Base-by-base conservation (phyloP, 2,113 vertebrate species). In the Polypterus bichir region DNA sequence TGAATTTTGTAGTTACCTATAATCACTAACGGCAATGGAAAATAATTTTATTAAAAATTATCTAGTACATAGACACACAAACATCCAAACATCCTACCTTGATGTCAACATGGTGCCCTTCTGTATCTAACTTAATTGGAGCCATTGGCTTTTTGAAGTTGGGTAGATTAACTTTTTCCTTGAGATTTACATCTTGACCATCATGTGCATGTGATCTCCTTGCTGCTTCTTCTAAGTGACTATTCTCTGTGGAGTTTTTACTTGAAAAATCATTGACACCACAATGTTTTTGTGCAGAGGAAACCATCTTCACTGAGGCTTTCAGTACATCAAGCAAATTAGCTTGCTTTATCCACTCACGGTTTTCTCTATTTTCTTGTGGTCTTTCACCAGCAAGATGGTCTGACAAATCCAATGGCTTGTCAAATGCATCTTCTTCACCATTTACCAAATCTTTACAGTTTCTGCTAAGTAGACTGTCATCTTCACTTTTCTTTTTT, bases 341-440 rank as follows among this genome's bases (percentile, higher is more conserved):
- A 64, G 74, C 66, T 70, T 86, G 83, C 52, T 78, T 88, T 58
- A 77, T 61, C 66, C 59, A 81, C 45, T 64, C 77, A 73, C 76
- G 63, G 61, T 7, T 69, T 62, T 70, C 72, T 59, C 67, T 79
- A 64, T 76, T 86, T 49, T 85, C 83, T 65, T 77, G 76, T 59
- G 67, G 66, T 47, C 65, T 73, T 67, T 51, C 49, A 70, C 68
- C 70, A 46, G 80, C 78, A 74, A 80, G 83, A 7, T 75, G 75
- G 75, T 89, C 86, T 4, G 89, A 91, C 1, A 91, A 75, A 73
- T 90, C 82, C 66, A 80, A 68, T 54, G 77, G 83, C 60, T 88
- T 88, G 55, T 81, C 80, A 58, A 64, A 68, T 4, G 67, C 2
- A 5, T 71, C 75, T 1, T 85, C 80, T 60, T 49, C 69, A 49